Conservation (phyloP, 1,140 invertebrate species). For the Stenopsyche tienmushanensis region DNA sequence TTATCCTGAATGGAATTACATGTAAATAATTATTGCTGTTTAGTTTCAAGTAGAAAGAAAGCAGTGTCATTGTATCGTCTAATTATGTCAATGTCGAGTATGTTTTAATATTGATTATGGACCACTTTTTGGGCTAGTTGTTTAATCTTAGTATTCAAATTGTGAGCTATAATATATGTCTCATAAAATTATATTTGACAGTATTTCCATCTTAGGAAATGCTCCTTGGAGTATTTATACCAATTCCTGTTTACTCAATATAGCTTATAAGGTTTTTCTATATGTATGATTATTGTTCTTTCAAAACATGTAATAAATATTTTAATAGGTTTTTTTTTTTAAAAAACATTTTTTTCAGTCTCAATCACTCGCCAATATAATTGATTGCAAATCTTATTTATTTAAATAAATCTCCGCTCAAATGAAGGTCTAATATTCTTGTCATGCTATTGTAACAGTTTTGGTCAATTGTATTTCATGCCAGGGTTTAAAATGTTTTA, state of each 20-base stretch:
- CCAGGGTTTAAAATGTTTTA: neutral
- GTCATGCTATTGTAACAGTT: too few relatives aligned
- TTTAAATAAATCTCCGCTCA: neutral
- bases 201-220: slow-evolving; percentile 5
- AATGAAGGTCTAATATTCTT: neutral
- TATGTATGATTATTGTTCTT: slow-evolving; percentile 29
- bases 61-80: too few relatives aligned
- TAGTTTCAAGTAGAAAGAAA: too few relatives aligned
- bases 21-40: neutral
- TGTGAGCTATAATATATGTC: slow-evolving; percentile 15
- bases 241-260: slow-evolving; percentile 30
- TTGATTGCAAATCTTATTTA: neutral
- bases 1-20: too few relatives aligned
- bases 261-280: slow-evolving; percentile 41
- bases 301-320: slow-evolving; percentile 11
- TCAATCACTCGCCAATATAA: neutral
- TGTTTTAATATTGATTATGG: slow-evolving; percentile 16
- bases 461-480: too few relatives aligned
- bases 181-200: neutral
- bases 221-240: slow-evolving; percentile 25
- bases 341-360: neutral
- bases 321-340: neutral
- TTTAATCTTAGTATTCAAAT: slow-evolving; percentile 21
- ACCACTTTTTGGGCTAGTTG: slow-evolving; percentile 28
- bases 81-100: neutral